These are phyloP conservation scores for Xestia xanthographa DNA, from an alignment of 2,888 invertebrate genomes.

Conservation along the genomic window DNA sequence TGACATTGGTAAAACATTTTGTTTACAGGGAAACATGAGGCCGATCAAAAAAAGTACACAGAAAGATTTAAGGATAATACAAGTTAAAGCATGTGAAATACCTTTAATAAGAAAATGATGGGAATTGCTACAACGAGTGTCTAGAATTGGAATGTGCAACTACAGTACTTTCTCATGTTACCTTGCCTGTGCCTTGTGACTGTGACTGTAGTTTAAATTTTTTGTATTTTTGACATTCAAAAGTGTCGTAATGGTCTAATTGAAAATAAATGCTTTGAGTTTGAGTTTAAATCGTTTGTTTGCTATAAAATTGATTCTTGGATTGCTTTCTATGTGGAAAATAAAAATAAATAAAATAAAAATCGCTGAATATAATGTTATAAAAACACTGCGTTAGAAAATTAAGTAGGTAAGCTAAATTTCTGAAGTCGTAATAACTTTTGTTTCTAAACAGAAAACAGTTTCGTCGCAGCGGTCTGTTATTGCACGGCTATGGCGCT, in stretches of 20 bases:
- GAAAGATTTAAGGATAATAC: background rate
- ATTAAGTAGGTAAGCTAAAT: background rate
- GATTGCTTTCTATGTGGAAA: no score
- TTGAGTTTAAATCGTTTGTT: background rate
- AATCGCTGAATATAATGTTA: no score
- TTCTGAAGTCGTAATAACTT: background rate
- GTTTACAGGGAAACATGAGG: background rate
- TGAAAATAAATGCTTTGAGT: no score
- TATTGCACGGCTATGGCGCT: no score
- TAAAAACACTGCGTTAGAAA: background rate
- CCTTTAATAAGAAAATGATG: background rate
- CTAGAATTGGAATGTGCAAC: no score
- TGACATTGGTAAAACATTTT: background rate
- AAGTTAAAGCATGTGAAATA: background rate
- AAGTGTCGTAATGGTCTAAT: no score
- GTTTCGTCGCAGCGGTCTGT: background rate
- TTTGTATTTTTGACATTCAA: no score
- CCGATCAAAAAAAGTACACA: background rate
- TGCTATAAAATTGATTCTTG: no score
- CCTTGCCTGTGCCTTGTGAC: no score
- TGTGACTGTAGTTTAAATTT: no score
- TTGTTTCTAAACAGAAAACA: background rate
- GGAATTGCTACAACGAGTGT: background rate
- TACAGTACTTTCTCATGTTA: no score
- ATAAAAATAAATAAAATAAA: no score